Evolutionary conservation across 2,888 invertebrate genomes (phyloP).

Genomic region (Leucozona laternaria): DNA sequence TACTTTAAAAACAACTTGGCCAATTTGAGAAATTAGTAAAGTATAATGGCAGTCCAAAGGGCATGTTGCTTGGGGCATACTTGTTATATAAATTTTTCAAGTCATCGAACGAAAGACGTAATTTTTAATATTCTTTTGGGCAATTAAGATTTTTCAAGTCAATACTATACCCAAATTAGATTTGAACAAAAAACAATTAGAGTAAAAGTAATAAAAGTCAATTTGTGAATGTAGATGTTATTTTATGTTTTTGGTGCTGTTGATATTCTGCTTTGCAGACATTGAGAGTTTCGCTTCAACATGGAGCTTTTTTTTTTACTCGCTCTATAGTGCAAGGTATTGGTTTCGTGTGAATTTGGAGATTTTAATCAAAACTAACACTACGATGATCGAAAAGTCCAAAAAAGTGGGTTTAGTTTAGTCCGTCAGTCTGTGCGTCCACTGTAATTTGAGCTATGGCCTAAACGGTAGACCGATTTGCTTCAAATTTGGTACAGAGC

Average conservation of each 20-base stretch:
- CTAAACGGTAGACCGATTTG: too few relatives aligned
- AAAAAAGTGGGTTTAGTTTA: too few relatives aligned
- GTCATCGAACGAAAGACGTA: not conserved
- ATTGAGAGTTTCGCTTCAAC: too few relatives aligned
- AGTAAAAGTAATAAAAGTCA: not conserved
- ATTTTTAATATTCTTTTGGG: not conserved
- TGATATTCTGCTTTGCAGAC: too few relatives aligned
- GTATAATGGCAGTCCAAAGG: not conserved
- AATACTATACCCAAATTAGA: not conserved
- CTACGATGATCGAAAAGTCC: too few relatives aligned
- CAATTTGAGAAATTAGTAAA: not conserved
- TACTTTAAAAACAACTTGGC: conserved; percentile 3
- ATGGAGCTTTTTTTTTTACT: too few relatives aligned
- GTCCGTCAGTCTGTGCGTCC: too few relatives aligned
- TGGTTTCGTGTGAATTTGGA: too few relatives aligned
- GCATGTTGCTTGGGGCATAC: not conserved
- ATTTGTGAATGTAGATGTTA: not conserved
- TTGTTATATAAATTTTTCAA: conserved; percentile 10
- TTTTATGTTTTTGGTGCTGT: not conserved
- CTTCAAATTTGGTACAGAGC: too few relatives aligned
- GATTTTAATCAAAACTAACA: too few relatives aligned
- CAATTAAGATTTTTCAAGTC: not conserved
- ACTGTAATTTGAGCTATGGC: too few relatives aligned
- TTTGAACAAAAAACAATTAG: conserved; percentile 9
- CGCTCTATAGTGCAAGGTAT: too few relatives aligned